Evolutionary conservation across 2,113 vertebrate genomes (phyloP).

Genomic region (Rhegmatorhina hoffmannsi): DNA sequence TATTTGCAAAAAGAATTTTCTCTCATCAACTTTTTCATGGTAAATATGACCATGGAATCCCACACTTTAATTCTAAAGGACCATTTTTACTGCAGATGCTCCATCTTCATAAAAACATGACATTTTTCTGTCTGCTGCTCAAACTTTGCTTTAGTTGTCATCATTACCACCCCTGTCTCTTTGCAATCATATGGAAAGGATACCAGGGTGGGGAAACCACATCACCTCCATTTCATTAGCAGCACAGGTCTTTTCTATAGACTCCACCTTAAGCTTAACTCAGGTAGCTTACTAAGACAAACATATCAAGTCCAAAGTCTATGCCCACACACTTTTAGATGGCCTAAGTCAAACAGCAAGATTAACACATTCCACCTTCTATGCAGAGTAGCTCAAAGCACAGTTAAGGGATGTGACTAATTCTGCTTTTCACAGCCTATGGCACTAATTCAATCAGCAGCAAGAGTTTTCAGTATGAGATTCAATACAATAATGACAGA

Average conservation of each 20-base stretch:
- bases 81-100: background rate
- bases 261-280: background rate
- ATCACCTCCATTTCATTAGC: background rate
- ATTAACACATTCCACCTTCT: background rate
- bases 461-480: background rate
- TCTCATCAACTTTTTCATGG: background rate
- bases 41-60: background rate
- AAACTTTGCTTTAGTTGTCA: background rate
- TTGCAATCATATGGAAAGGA: background rate
- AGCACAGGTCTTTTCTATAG: background rate
- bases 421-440: background rate
- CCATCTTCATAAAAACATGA: fast-evolving
- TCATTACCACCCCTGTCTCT: background rate
- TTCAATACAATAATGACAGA: background rate
- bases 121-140: background rate
- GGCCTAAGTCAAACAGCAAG: background rate
- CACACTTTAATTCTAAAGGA: background rate
- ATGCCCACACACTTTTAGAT: background rate
- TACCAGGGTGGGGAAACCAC: background rate
- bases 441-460: background rate
- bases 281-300: background rate
- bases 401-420: background rate
- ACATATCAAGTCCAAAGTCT: background rate
- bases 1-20: background rate
- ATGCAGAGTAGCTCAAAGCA: background rate